Percentiles rank a stretch among this genome's conserved stretches.
These are phyloP conservation scores for Callyntrura guangdongensis DNA, from an alignment of 2,888 invertebrate species.

Conservation along the genomic window DNA sequence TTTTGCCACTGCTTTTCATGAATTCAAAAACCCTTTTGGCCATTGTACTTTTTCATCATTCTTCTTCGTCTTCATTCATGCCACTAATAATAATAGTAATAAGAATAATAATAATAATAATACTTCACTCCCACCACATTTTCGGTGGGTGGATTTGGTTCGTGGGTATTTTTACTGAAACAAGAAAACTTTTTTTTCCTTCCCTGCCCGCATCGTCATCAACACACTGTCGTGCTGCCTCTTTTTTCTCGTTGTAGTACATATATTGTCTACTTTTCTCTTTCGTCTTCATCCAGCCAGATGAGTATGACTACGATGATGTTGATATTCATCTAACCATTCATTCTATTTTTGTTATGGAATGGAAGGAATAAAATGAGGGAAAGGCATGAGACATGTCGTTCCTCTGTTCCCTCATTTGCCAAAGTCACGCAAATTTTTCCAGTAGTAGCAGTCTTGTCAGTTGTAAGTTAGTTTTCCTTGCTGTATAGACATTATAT, in stretches of 20 bases:
- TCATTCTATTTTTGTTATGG: constrained; percentile 54
- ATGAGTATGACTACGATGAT: constrained; percentile 37
- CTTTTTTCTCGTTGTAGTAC: constrained; percentile 4
- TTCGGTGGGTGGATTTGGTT: constrained; percentile 40
- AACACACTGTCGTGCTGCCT: constrained; percentile 46
- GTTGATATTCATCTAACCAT: constrained; percentile 50
- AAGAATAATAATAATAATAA: constrained; percentile 34
- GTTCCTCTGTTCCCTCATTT: constrained; percentile 53
- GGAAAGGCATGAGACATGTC: constrained; percentile 49
- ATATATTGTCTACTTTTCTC: constrained; percentile 9
- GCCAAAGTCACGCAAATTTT: constrained; percentile 76
- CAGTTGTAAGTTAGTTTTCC: too few species aligned
- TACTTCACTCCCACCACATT: constrained; percentile 39
- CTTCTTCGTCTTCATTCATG: constrained; percentile 55
- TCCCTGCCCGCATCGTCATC: constrained; percentile 58
- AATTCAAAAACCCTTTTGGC: constrained; percentile 71
- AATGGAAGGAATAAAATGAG: constrained; percentile 37
- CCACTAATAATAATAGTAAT: background rate
- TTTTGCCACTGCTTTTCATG: constrained; percentile 39
- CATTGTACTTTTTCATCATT: constrained; percentile 68
- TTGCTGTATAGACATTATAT: too few species aligned
- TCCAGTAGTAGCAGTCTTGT: background rate
- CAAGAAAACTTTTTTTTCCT: constrained; percentile 63
- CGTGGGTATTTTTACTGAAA: constrained; percentile 40
- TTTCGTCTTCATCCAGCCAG: constrained; percentile 37